These are phyloP conservation scores for Cichladusa arquata DNA, from an alignment of 2,113 vertebrate species.

Conservation along the genomic window DNA sequence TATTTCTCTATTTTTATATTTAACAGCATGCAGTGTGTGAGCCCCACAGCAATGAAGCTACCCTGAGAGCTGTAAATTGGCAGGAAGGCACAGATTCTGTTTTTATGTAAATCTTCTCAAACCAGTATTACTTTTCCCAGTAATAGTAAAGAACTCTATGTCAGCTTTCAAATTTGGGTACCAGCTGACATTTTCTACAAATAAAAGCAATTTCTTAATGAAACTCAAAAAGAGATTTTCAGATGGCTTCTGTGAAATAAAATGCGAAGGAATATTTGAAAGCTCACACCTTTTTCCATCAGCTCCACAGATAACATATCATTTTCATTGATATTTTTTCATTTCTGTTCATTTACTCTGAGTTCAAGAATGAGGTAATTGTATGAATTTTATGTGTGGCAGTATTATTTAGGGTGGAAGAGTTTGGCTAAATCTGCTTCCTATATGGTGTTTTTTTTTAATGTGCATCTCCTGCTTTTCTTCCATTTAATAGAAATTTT, in stretches of 20 bases:
- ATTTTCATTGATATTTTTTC: not conserved
- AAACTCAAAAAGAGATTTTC: not conserved
- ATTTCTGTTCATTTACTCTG: not conserved
- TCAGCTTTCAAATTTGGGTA: not conserved
- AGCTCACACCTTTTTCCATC: not conserved
- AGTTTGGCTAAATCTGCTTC: not conserved
- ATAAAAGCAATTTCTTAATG: not conserved
- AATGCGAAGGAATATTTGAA: not conserved
- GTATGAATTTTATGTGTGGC: not conserved
- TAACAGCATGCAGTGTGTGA: not conserved
- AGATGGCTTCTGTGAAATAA: not conserved
- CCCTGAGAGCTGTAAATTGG: not conserved
- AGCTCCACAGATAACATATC: not conserved
- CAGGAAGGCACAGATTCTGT: not conserved
- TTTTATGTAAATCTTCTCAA: not conserved
- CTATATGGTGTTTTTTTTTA: not conserved
- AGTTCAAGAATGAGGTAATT: not conserved
- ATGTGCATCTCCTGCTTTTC: not conserved
- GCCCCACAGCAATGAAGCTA: not conserved
- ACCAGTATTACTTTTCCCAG: not conserved
- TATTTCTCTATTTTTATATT: not conserved
- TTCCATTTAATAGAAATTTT: not conserved
- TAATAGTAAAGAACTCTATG: not conserved
- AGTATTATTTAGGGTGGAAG: not conserved
- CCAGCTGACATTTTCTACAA: not conserved